A percentile compares a stretch with the other conserved stretches of the same genome.
phyloP scores from a whole-genome alignment of 2,113 vertebrate genomes.

The Phalacrocorax carbo region DNA sequence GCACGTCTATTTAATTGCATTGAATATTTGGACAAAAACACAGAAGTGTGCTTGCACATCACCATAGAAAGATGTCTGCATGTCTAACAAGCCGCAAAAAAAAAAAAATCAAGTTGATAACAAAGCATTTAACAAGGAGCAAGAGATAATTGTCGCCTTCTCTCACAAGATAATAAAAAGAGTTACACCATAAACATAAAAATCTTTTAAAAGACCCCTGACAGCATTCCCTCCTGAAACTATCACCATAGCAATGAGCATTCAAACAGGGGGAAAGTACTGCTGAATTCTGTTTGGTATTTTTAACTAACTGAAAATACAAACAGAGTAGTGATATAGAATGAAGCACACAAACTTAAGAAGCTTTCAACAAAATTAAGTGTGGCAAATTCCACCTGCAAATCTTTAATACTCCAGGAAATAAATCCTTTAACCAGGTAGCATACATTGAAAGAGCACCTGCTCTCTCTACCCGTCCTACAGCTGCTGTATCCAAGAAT shows the following conservation, averaged over 20 bases:
- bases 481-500: neutral
- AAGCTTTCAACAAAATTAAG: neutral
- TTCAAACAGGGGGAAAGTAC: neutral
- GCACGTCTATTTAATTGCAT: neutral
- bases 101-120: neutral
- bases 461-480: neutral
- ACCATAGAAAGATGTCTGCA: neutral
- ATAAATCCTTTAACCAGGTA: neutral
- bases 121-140: constrained; percentile 40
- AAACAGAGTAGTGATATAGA: neutral
- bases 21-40: constrained; percentile 2
- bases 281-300: constrained; percentile 8
- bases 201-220: constrained; percentile 27
- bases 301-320: constrained; percentile 49
- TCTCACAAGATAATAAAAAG: constrained; percentile 30
- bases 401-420: neutral
- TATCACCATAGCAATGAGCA: constrained; percentile 55
- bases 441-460: neutral
- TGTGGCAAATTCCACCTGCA: constrained; percentile 1
- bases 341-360: neutral
- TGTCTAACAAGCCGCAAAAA: neutral
- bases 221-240: constrained; percentile 15
- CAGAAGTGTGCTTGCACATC: neutral
- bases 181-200: constrained; percentile 36
- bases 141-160: constrained; percentile 43